phyloP scores from a whole-genome alignment of 2,888 invertebrate genomes.

The Scaeva pyrastri region DNA sequence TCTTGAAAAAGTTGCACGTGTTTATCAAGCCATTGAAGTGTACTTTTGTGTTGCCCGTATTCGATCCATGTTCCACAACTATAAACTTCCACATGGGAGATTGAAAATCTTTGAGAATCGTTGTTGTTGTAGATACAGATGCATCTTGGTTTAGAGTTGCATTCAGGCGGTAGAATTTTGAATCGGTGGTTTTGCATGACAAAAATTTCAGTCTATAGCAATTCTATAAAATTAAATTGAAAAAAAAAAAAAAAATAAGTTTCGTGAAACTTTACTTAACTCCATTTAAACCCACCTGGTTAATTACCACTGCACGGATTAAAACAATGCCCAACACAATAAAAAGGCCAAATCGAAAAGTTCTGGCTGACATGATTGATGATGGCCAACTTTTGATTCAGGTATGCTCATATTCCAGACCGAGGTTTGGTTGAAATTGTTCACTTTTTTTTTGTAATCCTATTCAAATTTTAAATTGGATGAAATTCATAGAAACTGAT shows the following conservation, averaged over 20 bases:
- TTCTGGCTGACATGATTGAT: neutral
- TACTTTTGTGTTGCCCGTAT: neutral
- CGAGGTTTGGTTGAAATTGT: no score
- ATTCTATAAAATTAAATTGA: neutral
- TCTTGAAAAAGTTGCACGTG: neutral
- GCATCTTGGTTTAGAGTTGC: neutral
- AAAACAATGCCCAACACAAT: neutral
- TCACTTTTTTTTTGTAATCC: no score
- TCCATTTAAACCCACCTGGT: neutral
- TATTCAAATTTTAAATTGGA: no score
- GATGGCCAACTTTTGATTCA: no score
- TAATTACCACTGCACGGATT: neutral
- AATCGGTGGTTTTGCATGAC: neutral
- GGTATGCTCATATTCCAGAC: no score
- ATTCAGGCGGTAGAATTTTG: neutral
- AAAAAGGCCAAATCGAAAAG: neutral
- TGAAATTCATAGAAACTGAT: no score
- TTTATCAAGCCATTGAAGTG: neutral
- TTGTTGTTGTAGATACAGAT: neutral
- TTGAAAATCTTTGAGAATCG: neutral
- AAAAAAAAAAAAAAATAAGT: no score
- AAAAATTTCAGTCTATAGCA: neutral
- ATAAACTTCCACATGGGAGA: conserved; percentile 2
- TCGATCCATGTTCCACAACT: neutral
- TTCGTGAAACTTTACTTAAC: no score